Conservation (phyloP, 2,888 invertebrate species). For the Tinea trinotella region DNA sequence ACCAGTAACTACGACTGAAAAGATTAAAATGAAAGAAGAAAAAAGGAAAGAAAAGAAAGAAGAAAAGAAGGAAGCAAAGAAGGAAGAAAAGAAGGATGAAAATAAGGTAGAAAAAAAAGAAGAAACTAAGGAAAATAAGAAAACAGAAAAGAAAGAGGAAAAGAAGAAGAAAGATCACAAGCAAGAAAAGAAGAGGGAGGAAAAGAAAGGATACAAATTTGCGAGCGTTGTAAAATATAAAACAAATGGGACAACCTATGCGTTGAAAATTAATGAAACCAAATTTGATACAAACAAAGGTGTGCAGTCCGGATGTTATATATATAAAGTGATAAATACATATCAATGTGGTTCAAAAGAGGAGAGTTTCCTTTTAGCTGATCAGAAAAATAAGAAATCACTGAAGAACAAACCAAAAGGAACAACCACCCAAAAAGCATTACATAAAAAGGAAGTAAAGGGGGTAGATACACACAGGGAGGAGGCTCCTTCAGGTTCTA, state of each 20-base stretch:
- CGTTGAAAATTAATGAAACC: slow-evolving; percentile 44
- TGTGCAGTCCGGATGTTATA: slow-evolving; percentile 32
- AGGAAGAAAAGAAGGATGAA: no score
- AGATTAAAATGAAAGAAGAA: no score
- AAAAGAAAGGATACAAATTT: slow-evolving; percentile 29
- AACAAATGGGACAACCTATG: slow-evolving; percentile 37
- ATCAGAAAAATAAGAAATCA: slow-evolving; percentile 31
- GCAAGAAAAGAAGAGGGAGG: no score
- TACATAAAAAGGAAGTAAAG: neutral
- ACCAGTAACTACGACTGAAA: slow-evolving; percentile 14
- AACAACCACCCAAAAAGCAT: neutral
- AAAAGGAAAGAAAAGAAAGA: no score
- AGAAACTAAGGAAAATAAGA: neutral
- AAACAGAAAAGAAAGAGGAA: slow-evolving; percentile 25
- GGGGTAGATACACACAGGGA: neutral
- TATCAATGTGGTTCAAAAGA: slow-evolving; percentile 40
- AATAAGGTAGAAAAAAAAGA: slow-evolving; percentile 16
- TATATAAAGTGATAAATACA: slow-evolving; percentile 43
- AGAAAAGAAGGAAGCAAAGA: no score
- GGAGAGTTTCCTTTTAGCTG: slow-evolving; percentile 31
- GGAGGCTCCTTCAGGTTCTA: neutral
- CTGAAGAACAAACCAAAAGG: slow-evolving; percentile 34
- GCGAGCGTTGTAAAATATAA: slow-evolving; percentile 45
- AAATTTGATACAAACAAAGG: slow-evolving; percentile 22
- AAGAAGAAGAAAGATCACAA: slow-evolving; percentile 28